Percentiles rank a stretch among this genome's conserved stretches.
phyloP scores from a whole-genome alignment of 30 jellyfish, hydroid and myxozoan genomes.

The Calvadosia cruxmelitensis region DNA sequence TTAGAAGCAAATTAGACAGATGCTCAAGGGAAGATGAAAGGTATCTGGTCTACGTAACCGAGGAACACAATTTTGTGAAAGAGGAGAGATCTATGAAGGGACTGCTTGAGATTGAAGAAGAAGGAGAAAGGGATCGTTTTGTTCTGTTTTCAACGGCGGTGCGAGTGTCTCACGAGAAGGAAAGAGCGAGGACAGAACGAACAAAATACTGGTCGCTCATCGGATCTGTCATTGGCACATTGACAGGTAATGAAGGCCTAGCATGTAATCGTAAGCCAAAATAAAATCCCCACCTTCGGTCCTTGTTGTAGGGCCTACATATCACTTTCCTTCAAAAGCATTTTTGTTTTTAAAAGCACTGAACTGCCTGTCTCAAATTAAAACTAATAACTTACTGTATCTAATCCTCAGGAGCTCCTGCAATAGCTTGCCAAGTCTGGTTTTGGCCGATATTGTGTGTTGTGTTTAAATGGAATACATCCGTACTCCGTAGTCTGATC shows the following conservation, averaged over 20 bases:
- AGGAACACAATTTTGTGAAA: conserved; percentile 46
- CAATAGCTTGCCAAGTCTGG: no score
- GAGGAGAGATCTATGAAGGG: conserved; percentile 20
- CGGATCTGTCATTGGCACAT: conserved; percentile 77
- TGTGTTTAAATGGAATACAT: no score
- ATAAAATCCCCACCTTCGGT: no score
- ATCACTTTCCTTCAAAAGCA: no score
- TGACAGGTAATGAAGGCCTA: conserved; percentile 69
- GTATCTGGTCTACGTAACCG: conserved; percentile 43
- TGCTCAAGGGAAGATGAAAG: conserved; percentile 62
- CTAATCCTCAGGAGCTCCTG: no score
- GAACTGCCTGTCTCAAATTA: no score
- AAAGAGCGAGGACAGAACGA: conserved; percentile 71
- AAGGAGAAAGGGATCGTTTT: conserved; percentile 50
- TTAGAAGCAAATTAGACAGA: conserved; percentile 55
- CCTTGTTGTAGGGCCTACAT: no score
- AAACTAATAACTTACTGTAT: no score
- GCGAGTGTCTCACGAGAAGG: conserved; percentile 82
- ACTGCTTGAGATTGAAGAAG: conserved; percentile 28
- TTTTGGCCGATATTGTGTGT: no score
- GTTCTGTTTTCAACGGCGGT: conserved; percentile 67
- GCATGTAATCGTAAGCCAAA: no score
- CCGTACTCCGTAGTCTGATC: no score
- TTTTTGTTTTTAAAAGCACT: no score
- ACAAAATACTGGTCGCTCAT: conserved; percentile 86